A percentile compares a stretch with the other conserved stretches of the same genome.
These are phyloP conservation scores for Malurus melanocephalus DNA, from an alignment of 2,113 vertebrate species.

Conservation along the genomic window DNA sequence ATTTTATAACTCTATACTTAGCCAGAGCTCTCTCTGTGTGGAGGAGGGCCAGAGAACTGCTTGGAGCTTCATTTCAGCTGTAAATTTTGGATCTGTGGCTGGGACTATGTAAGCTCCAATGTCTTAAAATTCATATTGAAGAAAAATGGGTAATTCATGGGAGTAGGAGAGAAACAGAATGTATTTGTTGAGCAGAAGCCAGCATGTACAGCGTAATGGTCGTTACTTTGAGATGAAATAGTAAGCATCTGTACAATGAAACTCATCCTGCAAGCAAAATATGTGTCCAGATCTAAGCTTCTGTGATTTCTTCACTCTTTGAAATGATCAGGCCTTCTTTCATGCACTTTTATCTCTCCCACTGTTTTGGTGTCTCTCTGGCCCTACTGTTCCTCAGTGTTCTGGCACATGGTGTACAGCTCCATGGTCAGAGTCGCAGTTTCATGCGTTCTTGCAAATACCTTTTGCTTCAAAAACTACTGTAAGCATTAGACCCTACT, in stretches of 20 bases:
- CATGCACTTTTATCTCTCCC: not conserved
- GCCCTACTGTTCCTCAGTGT: not conserved
- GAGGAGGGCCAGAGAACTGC: not conserved
- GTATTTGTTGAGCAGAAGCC: not conserved
- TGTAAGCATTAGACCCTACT: not conserved
- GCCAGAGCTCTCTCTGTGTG: not conserved
- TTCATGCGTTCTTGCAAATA: not conserved
- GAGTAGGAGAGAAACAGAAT: not conserved
- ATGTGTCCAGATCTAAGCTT: not conserved
- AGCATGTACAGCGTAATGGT: not conserved
- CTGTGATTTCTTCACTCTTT: not conserved
- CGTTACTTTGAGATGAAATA: not conserved
- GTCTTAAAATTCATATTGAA: not conserved
- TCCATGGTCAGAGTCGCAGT: not conserved
- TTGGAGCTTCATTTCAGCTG: not conserved
- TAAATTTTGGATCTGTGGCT: not conserved
- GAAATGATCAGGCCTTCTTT: not conserved
- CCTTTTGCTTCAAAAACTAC: not conserved
- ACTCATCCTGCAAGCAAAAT: not conserved
- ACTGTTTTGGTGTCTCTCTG: not conserved
- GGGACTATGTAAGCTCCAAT: not conserved
- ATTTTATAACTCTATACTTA: not conserved
- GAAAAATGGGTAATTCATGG: not conserved
- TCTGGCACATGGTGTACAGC: not conserved
- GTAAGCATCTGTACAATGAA: not conserved